Base-by-base conservation (phyloP, 2,113 vertebrate genomes). In the Tringa solitaria region DNA sequence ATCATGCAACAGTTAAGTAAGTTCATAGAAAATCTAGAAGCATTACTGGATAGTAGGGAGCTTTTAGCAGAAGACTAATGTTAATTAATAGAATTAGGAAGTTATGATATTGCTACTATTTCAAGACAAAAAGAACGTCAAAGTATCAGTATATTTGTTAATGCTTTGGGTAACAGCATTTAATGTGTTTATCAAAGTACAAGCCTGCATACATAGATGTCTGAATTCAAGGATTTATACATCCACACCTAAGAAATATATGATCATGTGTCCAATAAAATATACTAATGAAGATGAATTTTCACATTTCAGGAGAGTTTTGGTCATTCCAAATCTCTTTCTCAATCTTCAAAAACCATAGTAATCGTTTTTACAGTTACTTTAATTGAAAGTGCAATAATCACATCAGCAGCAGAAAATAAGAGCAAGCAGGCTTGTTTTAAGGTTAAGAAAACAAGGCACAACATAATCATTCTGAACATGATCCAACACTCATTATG, bases 321-420 rank as follows among this genome's bases (percentile, higher is more conserved):
- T 27, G 89, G 87, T 87, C 77, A 92, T 78, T 79, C 23, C 78
- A 83, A 92, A 75, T 43, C 28, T 84, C 81, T 94, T 48, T 50
- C 17, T 88, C 51, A 65, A 54, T 84, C 78, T 95, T 64, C 59
- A 95, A 94, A 86, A 80, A 7, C 20, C 54, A 86, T 32, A 54
- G 72, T 74, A 95, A 94, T 90, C 1, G 0, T 72, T 87, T 93
- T 92, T 83, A 93, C 53, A 85, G 75, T 82, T 88, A 74, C 84
- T 90, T 95, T 90, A 96, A 93, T 86, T 96, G 92, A 76, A 93
- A 93, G 90, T 63, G 70, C 74, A 91, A 90, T 96, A 93, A 96
- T 76, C 90, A 95, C 86, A 90, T 96, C 86, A 94, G 90, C 63
- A 90, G 87, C 87, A 91, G 91, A 89, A 91, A 95, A 93, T 64